Percentiles rank a stretch among this genome's conserved stretches.
Evolutionary conservation across 1,140 invertebrate genomes (phyloP).

Genomic region (Drosophila pectinifera): DNA sequence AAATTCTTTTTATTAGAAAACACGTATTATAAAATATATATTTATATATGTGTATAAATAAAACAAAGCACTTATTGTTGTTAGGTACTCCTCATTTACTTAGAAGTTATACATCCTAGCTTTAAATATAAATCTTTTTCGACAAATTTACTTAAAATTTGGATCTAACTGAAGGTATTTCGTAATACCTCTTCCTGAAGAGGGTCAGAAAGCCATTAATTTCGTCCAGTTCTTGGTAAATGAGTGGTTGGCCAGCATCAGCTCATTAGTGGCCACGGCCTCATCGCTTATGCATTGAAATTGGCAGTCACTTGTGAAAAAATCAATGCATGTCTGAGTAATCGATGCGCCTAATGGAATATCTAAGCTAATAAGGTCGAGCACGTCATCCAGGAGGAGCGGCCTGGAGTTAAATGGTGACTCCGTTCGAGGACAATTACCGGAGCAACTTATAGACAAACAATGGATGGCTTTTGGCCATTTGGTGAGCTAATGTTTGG

Average conservation of each 20-base stretch:
- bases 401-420: constrained; percentile 27
- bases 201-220: neutral
- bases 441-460: constrained; percentile 59
- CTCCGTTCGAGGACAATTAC: constrained; percentile 70
- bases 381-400: constrained; percentile 25
- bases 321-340: constrained; percentile 83
- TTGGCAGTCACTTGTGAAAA: constrained; percentile 81
- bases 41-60: too few species aligned
- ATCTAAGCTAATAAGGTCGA: constrained; percentile 74
- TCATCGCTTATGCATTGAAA: constrained; percentile 82
- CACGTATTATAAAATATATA: too few species aligned
- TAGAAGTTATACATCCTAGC: too few species aligned
- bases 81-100: neutral
- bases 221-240: constrained; percentile 4
- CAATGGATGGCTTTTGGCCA: constrained; percentile 70
- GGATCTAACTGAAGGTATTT: neutral
- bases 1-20: too few species aligned
- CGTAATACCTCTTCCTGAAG: neutral
- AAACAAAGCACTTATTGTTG: too few species aligned
- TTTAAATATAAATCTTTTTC: neutral
- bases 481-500: constrained; percentile 77
- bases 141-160: neutral
- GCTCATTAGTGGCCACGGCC: constrained; percentile 67
- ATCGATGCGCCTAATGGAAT: constrained; percentile 81
- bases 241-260: constrained; percentile 1